These are phyloP conservation scores for Hemicentrotus pulcherrimus DNA, from an alignment of 35 echinoderm and acorn worm genomes.

Conservation along the genomic window DNA sequence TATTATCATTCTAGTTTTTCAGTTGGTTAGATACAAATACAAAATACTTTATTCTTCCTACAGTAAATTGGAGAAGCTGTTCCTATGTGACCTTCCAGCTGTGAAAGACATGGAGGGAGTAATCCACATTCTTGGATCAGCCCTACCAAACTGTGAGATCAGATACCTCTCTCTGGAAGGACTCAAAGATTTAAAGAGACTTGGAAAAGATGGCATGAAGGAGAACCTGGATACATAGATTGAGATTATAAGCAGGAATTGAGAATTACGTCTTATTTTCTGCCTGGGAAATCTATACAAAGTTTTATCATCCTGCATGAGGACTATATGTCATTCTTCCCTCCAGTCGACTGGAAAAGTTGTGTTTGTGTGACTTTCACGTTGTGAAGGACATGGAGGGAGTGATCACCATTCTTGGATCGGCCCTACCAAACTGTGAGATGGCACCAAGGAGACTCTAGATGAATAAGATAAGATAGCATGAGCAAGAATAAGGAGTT, in stretches of 20 bases:
- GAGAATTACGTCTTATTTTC: too few relatives aligned
- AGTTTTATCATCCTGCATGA: too few relatives aligned
- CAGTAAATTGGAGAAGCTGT: constrained; percentile 84
- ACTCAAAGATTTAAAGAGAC: constrained; percentile 77
- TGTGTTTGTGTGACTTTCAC: constrained; percentile 91
- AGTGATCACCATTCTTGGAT: constrained; percentile 58
- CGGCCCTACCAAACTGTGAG: constrained; percentile 80
- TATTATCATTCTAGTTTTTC: too few relatives aligned
- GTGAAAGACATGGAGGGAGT: constrained; percentile 87
- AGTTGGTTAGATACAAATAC: background rate
- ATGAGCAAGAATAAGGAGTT: too few relatives aligned
- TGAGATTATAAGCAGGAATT: too few relatives aligned
- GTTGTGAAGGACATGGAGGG: constrained; percentile 88
- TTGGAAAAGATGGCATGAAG: constrained; percentile 47
- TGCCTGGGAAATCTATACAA: too few relatives aligned
- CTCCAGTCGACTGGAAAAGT: constrained; percentile 68
- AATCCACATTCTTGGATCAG: constrained; percentile 62
- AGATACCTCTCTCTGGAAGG: constrained; percentile 88
- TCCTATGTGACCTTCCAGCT: constrained; percentile 94
- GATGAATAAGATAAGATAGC: background rate
- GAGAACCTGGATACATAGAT: background rate
- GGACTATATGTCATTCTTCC: background rate
- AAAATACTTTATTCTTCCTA: constrained; percentile 29
- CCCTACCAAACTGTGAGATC: constrained; percentile 87
- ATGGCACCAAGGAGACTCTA: background rate